Evolutionary conservation across 2,113 vertebrate genomes (phyloP).

Genomic region (Rutilus rutilus): DNA sequence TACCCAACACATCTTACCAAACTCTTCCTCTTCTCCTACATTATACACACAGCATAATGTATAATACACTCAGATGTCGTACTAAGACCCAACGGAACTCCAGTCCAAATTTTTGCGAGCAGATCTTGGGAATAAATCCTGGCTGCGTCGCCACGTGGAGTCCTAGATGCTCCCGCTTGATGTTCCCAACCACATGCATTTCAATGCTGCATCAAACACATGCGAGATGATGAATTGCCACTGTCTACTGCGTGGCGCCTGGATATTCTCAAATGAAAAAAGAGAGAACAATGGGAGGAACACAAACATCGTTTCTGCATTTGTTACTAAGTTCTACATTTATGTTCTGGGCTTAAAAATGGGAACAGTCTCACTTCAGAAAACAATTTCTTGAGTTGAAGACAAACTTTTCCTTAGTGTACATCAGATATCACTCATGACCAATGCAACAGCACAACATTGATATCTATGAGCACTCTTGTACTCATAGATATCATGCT

Average conservation of each 20-base stretch:
- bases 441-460: background rate
- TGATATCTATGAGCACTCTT: no score
- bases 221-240: slow-evolving; percentile 19
- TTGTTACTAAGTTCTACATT: background rate
- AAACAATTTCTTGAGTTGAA: background rate
- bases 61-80: background rate
- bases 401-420: background rate
- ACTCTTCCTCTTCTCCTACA: slow-evolving; percentile 1
- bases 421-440: background rate
- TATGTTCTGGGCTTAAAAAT: background rate
- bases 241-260: background rate
- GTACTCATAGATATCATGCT: background rate
- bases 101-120: slow-evolving; percentile 33
- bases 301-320: background rate
- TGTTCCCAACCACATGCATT: slow-evolving; percentile 5
- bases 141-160: background rate
- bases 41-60: background rate
- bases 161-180: slow-evolving; percentile 1
- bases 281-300: background rate
- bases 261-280: slow-evolving; percentile 26
- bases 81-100: background rate
- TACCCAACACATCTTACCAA: background rate
- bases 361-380: background rate
- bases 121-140: slow-evolving; percentile 26
- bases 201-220: slow-evolving; percentile 1